Base-by-base conservation (phyloP, 1,140 invertebrate genomes). In the Drosophila subpulchrella region DNA sequence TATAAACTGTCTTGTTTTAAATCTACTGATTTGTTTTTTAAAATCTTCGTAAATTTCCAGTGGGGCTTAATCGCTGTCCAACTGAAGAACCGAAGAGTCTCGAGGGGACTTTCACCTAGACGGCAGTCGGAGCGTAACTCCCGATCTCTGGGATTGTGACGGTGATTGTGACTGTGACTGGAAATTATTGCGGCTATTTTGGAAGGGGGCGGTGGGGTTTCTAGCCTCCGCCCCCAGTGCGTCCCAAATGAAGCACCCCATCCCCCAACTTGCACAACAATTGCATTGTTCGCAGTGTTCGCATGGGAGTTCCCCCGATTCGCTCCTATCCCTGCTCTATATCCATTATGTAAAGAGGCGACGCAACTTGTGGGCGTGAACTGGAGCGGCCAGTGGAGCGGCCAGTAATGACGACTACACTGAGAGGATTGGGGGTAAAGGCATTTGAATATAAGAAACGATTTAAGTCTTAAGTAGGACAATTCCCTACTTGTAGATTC, bases 301-400 rank as follows among this genome's bases (percentile, higher is more conserved):
- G 61, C 82, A 75, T 75, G 82, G 63, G 74, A 57, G 41, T 59
- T 36, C 44, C 53, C 12, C 66, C 39, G 39, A 44, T 13, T 13
- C n/a, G 36, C 32, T 17, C 41, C 41, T 32, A 13, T 51, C n/a
- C 48, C 48, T 36, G 48, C 32, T 51, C 62, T 6, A 27, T 50
- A 57, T 50, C 57, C 77, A 85, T 85, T 85, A 85, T 85, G 75
- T 85, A 85, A 85, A 85, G 77, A 73, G 77, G 77, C 77, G 62
- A 85, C 82, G 82, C 82, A 86, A 86, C 60, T 62, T 83, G 83
- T 88, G 83, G 83, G 83, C 83, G 83, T 86, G 56, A 82, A 82
- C 79, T 76, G 83, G 47, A 76, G 65, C 79, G 80, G 50, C 67
- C 83, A 82, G 55, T 81, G 71, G 75, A 88, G 71, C 83, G 75